A percentile compares a stretch with the other conserved stretches of the same genome.
Evolutionary conservation across 2,888 invertebrate species (phyloP).

Genomic region (Euclidia mi): DNA sequence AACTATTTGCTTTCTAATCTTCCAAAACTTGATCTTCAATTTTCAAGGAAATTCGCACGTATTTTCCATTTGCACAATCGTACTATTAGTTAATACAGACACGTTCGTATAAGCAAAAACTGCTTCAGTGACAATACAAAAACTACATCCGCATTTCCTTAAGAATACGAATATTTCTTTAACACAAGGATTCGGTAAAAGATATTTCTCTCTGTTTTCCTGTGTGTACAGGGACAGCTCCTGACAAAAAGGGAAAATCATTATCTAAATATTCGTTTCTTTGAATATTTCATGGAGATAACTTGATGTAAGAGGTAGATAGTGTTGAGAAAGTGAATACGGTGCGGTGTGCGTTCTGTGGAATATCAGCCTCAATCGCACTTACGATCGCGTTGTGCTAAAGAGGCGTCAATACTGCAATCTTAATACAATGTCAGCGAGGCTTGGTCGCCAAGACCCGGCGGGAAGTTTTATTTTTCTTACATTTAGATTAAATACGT

Average conservation of each 20-base stretch:
- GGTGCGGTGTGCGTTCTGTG: too few species aligned
- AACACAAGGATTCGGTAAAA: conserved; percentile 2
- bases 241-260: conserved; percentile 25
- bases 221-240: conserved; percentile 5
- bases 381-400: conserved; percentile 25
- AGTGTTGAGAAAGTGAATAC: too few species aligned
- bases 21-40: too few species aligned
- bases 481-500: too few species aligned
- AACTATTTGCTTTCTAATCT: too few species aligned
- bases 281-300: conserved; percentile 40
- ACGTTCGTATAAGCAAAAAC: conserved; percentile 9
- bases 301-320: conserved; percentile 45
- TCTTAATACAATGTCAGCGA: not conserved
- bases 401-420: conserved; percentile 9
- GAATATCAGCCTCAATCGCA: conserved; percentile 27
- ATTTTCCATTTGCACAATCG: conserved; percentile 5
- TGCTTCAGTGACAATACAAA: conserved; percentile 21
- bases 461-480: too few species aligned
- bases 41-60: not conserved
- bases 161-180: conserved; percentile 3
- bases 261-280: conserved; percentile 42
- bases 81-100: conserved; percentile 11
- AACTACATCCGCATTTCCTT: conserved; percentile 1
- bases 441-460: too few species aligned
- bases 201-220: conserved; percentile 13